Conservation (phyloP, 2,797 vertebrate genomes). For the Hephaestus fuliginosus region DNA sequence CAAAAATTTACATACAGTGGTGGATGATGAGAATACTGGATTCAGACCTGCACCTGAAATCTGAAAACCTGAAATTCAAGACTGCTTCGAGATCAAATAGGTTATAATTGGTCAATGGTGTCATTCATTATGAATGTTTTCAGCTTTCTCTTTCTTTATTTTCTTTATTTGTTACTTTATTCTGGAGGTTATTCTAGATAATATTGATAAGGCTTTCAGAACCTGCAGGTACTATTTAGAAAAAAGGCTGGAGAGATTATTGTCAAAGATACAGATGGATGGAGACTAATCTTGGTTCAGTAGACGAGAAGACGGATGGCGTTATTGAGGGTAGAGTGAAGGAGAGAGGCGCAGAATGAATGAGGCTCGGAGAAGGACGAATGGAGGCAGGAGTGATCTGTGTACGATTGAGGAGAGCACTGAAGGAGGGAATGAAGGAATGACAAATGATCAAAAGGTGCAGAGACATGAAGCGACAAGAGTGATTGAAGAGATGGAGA, state of each 20-base stretch:
- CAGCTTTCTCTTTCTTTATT: neutral
- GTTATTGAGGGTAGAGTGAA: constrained; percentile 67
- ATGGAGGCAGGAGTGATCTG: constrained; percentile 69
- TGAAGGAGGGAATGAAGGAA: constrained; percentile 59
- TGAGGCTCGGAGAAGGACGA: constrained; percentile 65
- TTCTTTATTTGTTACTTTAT: constrained; percentile 4
- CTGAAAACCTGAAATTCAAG: constrained; percentile 2
- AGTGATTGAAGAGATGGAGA: constrained; percentile 62
- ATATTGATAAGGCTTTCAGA: constrained; percentile 35
- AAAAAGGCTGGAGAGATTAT: constrained; percentile 45
- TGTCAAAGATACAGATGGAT: constrained; percentile 60
- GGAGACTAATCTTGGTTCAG: constrained; percentile 64
- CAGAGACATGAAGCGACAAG: constrained; percentile 45
- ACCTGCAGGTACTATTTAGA: constrained; percentile 9
- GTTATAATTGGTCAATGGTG: constrained; percentile 1
- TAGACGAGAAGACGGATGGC: constrained; percentile 68
- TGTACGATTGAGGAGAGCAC: constrained; percentile 64
- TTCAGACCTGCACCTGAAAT: neutral
- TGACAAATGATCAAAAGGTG: constrained; percentile 74
- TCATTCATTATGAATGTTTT: neutral
- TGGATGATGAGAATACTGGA: neutral
- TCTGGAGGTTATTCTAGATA: neutral
- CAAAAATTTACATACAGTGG: neutral
- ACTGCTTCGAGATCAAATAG: neutral
- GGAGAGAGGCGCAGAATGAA: constrained; percentile 68